These are phyloP conservation scores for Rhea americana DNA, from an alignment of 2,113 vertebrate genomes.

Conservation along the genomic window DNA sequence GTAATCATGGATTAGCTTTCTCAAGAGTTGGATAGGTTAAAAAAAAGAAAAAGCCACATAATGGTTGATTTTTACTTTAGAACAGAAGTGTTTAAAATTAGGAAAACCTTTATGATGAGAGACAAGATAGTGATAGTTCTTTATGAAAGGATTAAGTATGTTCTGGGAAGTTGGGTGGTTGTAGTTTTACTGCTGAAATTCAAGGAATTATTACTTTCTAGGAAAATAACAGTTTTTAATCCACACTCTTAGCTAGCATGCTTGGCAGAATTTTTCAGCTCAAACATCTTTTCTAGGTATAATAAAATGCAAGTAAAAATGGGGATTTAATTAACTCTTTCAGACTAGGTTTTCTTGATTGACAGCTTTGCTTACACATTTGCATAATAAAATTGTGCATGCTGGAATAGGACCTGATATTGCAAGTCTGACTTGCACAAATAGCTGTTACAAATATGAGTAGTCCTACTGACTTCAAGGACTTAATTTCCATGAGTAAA, in stretches of 20 bases:
- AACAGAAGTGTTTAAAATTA: neutral
- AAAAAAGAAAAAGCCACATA: neutral
- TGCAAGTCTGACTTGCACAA: neutral
- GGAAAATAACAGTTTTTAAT: neutral
- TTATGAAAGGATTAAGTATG: neutral
- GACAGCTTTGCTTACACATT: constrained; percentile 24
- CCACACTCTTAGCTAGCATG: neutral
- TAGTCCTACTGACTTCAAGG: constrained; percentile 20
- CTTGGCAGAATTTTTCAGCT: neutral
- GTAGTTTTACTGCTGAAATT: neutral
- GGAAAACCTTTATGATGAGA: neutral
- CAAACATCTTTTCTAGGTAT: neutral
- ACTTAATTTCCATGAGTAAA: constrained; percentile 29
- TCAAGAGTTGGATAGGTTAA: neutral
- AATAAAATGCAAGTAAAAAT: no score
- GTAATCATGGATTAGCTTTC: neutral
- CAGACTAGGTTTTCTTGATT: neutral
- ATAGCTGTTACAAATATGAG: neutral
- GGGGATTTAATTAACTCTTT: neutral
- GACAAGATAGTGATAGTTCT: neutral
- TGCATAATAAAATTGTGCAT: constrained; percentile 6
- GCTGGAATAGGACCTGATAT: neutral
- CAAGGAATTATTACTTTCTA: neutral
- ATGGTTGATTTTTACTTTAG: neutral
- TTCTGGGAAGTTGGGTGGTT: neutral